A percentile compares a stretch with the other conserved stretches of the same genome.
phyloP scores from a whole-genome alignment of 2,888 invertebrate genomes.

The Ditula angustiorana region DNA sequence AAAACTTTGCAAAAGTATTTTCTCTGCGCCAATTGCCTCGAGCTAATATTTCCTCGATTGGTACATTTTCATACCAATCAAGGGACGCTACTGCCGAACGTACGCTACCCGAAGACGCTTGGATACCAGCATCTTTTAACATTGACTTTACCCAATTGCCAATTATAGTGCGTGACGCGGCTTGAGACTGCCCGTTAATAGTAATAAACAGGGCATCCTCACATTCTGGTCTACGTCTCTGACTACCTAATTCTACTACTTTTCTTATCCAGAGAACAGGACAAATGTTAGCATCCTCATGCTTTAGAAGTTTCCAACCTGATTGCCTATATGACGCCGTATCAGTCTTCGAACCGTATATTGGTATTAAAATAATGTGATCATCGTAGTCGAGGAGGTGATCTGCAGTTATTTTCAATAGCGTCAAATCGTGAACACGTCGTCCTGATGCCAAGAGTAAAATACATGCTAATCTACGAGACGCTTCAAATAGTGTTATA shows the following conservation, averaged over 20 bases:
- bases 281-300: neutral
- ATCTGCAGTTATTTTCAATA: neutral
- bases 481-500: neutral
- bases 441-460: slow-evolving; percentile 40
- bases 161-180: slow-evolving; percentile 2
- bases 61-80: neutral
- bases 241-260: neutral
- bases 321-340: neutral
- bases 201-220: neutral
- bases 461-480: slow-evolving; percentile 20
- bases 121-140: slow-evolving; percentile 6
- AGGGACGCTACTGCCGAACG: slow-evolving; percentile 3
- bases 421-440: slow-evolving; percentile 41
- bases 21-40: neutral
- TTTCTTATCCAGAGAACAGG: neutral
- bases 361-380: slow-evolving; percentile 8
- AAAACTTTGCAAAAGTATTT: neutral
- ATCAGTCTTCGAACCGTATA: slow-evolving; percentile 10
- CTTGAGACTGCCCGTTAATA: neutral
- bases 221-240: neutral
- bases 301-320: neutral
- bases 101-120: neutral
- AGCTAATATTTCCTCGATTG: slow-evolving; percentile 1
- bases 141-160: slow-evolving; percentile 6
- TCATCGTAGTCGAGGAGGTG: neutral